Evolutionary conservation across 92 coral and sea anemone genomes (phyloP).

Genomic region (Zoanthus sociatus): DNA sequence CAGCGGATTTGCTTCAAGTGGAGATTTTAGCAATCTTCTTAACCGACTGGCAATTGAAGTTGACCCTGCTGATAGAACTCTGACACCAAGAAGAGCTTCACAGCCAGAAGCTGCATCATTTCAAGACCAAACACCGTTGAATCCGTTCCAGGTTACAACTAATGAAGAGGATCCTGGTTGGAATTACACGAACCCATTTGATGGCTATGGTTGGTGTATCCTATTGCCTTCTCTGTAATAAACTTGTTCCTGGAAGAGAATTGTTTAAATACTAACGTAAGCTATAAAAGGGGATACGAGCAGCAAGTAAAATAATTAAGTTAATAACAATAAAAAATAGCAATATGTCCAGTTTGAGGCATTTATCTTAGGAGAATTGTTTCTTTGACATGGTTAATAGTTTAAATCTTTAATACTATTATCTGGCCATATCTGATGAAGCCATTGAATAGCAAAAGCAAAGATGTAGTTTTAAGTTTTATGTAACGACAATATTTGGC

Average conservation of each 20-base stretch:
- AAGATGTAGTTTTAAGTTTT: neutral
- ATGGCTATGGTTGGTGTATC: conserved; percentile 55
- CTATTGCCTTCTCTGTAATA: too few species aligned
- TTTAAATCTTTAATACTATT: neutral
- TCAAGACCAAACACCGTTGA: neutral
- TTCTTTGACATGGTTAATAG: neutral
- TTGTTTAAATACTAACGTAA: too few species aligned
- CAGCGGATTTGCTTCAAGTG: conserved; percentile 40
- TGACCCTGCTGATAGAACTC: conserved; percentile 50
- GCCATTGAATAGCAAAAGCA: neutral
- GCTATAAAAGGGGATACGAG: neutral
- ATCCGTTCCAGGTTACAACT: conserved; percentile 46
- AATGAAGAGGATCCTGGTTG: neutral
- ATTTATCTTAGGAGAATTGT: neutral
- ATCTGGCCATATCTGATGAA: neutral
- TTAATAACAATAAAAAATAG: neutral
- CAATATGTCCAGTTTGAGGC: neutral
- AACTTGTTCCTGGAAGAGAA: too few species aligned
- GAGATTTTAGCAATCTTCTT: conserved; percentile 39
- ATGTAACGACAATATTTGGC: conserved; percentile 1
- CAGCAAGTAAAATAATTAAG: neutral
- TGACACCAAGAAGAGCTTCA: conserved; percentile 72
- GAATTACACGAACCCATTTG: conserved; percentile 61
- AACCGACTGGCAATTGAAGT: conserved; percentile 52
- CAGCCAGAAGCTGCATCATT: neutral